Percentiles rank a stretch among this genome's conserved stretches.
Evolutionary conservation across 2,113 vertebrate genomes (phyloP).

Genomic region (Bos javanicus): DNA sequence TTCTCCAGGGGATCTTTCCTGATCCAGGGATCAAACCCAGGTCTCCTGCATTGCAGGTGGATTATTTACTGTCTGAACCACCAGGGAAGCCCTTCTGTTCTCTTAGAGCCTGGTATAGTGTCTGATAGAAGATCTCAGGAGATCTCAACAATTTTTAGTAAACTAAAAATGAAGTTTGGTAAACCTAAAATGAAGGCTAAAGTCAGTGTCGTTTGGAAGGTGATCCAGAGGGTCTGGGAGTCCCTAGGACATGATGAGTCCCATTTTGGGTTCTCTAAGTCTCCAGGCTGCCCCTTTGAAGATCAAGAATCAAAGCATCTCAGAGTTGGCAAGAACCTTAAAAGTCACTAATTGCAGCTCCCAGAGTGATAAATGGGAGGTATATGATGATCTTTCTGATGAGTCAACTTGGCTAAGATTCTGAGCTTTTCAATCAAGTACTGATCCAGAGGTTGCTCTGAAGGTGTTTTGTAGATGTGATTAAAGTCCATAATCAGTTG

Average conservation of each 20-base stretch:
- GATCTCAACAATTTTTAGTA: not conserved
- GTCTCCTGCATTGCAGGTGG: not conserved
- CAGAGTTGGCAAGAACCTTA: not conserved
- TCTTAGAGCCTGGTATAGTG: not conserved
- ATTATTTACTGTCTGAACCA: not conserved
- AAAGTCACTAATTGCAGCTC: not conserved
- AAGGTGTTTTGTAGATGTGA: constrained; percentile 1
- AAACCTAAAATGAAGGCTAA: not conserved
- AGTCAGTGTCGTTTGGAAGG: not conserved
- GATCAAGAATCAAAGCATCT: not conserved
- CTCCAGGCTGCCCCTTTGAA: not conserved
- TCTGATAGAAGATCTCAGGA: not conserved
- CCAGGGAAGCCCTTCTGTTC: not conserved
- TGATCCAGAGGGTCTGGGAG: not conserved
- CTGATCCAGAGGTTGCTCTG: not conserved
- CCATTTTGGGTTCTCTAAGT: not conserved
- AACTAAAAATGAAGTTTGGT: not conserved
- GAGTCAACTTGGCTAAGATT: not conserved
- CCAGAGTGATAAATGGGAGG: not conserved
- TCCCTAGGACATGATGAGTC: not conserved
- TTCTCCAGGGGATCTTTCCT: not conserved
- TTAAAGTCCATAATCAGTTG: constrained; percentile 8
- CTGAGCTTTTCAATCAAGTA: not conserved
- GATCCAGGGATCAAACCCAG: not conserved
- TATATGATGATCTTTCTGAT: not conserved